Percentiles rank a stretch among this genome's conserved stretches.
Conservation (phyloP, 2,888 invertebrate species). For the Embidobia sp. region DNA sequence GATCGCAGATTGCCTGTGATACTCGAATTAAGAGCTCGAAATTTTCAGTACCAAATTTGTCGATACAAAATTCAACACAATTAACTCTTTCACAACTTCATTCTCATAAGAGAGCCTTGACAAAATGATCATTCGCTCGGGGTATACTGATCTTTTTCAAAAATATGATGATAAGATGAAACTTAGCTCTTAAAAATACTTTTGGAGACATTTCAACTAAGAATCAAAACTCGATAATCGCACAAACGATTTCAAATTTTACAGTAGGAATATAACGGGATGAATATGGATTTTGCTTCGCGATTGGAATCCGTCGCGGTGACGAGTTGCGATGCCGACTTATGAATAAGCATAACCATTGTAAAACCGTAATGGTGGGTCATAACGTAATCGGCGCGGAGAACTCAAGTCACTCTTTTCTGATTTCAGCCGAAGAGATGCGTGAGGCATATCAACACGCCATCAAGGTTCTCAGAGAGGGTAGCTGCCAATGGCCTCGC, state of each 20-base stretch:
- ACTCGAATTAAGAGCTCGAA: slow-evolving; percentile 40
- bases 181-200: too few species aligned
- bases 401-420: slow-evolving; percentile 26
- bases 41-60: neutral
- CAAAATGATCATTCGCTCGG: too few species aligned
- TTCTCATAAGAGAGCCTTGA: too few species aligned
- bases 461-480: slow-evolving; percentile 81
- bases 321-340: slow-evolving; percentile 5
- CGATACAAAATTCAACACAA: slow-evolving; percentile 19
- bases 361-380: slow-evolving; percentile 20
- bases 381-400: slow-evolving; percentile 33
- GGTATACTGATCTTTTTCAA: too few species aligned
- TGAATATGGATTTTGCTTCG: too few species aligned
- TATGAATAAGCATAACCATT: slow-evolving; percentile 23
- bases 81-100: slow-evolving; percentile 28
- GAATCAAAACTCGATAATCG: too few species aligned
- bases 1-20: slow-evolving; percentile 29
- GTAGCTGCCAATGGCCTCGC: slow-evolving; percentile 87
- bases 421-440: slow-evolving; percentile 75
- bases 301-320: neutral
- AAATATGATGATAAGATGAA: too few species aligned
- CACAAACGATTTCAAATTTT: too few species aligned
- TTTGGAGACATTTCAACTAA: too few species aligned
- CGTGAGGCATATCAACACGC: slow-evolving; percentile 80
- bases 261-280: too few species aligned